Conservation (phyloP, 2,797 vertebrate genomes). For the Coilia nasus region DNA sequence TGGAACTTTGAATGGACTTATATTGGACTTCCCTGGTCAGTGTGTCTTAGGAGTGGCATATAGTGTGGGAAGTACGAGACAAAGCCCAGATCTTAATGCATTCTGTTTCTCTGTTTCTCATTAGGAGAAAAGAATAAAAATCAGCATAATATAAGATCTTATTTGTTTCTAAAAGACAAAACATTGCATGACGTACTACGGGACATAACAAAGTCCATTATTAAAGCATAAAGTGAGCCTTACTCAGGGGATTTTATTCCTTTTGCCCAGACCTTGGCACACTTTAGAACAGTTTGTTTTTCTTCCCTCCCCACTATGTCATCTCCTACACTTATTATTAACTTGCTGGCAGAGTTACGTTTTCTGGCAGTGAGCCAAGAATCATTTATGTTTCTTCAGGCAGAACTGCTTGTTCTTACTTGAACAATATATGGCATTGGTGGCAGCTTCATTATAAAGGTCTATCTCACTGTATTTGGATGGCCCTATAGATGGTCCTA, state of each 20-base stretch:
- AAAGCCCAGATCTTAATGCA: too few species aligned
- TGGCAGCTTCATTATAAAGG: too few species aligned
- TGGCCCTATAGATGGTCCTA: too few species aligned
- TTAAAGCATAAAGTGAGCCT: background rate
- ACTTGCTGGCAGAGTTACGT: background rate
- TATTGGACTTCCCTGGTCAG: too few species aligned
- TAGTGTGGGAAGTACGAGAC: too few species aligned
- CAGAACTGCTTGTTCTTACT: background rate
- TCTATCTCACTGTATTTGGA: too few species aligned
- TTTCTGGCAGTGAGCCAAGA: background rate
- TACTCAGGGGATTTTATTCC: background rate
- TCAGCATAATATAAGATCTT: too few species aligned
- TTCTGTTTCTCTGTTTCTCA: too few species aligned
- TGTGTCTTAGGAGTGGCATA: too few species aligned
- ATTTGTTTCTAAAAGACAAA: background rate
- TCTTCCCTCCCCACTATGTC: background rate
- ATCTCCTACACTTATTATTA: background rate
- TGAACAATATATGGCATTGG: background rate
- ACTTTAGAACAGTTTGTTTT: background rate
- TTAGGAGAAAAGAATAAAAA: too few species aligned
- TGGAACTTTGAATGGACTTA: too few species aligned
- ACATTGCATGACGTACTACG: background rate
- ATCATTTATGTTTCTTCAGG: background rate
- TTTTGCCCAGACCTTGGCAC: background rate
- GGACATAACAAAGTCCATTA: background rate